Evolutionary conservation across 2,113 vertebrate species (phyloP).

Genomic region (Actenoides lindsayi): DNA sequence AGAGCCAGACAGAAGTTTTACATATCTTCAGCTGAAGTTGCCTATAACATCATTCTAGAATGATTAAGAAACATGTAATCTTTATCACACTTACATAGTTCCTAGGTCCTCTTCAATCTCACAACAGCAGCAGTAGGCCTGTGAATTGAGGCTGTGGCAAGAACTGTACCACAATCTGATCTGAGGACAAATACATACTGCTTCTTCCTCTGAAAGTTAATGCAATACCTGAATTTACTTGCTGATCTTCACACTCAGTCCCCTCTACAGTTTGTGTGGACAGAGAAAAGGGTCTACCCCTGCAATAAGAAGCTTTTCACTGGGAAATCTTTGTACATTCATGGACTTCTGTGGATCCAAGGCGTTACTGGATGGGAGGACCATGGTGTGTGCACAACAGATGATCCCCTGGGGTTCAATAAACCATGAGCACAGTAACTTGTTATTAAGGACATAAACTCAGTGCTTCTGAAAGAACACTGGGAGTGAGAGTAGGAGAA

Average conservation of each 20-base stretch:
- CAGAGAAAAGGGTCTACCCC: neutral
- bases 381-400: neutral
- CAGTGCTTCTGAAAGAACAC: neutral
- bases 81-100: neutral
- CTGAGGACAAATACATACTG: neutral
- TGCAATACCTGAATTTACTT: neutral
- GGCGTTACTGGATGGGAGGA: fast-evolving
- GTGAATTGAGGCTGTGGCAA: neutral
- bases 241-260: neutral
- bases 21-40: neutral
- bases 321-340: neutral
- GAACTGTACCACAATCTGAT: neutral
- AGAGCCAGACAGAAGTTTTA: neutral
- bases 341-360: neutral
- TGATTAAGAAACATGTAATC: neutral
- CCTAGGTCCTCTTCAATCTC: neutral
- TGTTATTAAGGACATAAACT: neutral
- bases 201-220: neutral
- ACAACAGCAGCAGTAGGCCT: neutral
- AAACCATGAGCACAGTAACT: neutral
- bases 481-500: neutral
- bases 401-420: neutral
- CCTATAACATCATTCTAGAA: neutral
- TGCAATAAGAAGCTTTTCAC: neutral
- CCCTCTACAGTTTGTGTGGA: neutral